Percentiles rank a stretch among this genome's conserved stretches.
These are phyloP conservation scores for Patella ulyssiponensis DNA, from an alignment of 2,888 invertebrate genomes.

Conservation along the genomic window DNA sequence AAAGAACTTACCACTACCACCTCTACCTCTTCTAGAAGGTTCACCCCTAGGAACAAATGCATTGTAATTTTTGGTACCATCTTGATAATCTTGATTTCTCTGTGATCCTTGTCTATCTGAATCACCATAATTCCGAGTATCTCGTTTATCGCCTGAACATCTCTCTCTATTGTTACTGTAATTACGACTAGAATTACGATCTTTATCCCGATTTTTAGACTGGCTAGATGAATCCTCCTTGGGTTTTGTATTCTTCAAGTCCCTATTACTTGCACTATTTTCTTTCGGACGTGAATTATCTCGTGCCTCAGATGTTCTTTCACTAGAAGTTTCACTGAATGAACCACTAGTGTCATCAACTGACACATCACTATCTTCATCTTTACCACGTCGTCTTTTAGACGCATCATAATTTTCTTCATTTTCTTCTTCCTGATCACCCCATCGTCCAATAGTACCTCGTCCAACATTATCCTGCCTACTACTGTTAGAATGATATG, in stretches of 20 bases:
- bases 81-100: slow-evolving; percentile 26
- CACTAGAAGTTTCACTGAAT: slow-evolving; percentile 61
- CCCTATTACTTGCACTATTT: slow-evolving; percentile 29
- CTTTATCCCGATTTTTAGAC: slow-evolving; percentile 27
- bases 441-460: slow-evolving; percentile 29
- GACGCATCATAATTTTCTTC: slow-evolving; percentile 42
- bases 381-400: slow-evolving; percentile 50
- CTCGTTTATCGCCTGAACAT: slow-evolving; percentile 29
- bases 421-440: slow-evolving; percentile 27
- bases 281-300: slow-evolving; percentile 34
- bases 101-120: slow-evolving; percentile 26
- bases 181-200: slow-evolving; percentile 35
- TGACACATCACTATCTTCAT: slow-evolving; percentile 60
- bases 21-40: slow-evolving; percentile 87
- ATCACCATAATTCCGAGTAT: slow-evolving; percentile 34
- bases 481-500: slow-evolving; percentile 20
- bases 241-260: slow-evolving; percentile 30
- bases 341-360: slow-evolving; percentile 67
- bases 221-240: slow-evolving; percentile 22
- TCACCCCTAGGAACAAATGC: slow-evolving; percentile 86
- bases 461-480: slow-evolving; percentile 21
- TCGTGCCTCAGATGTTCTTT: slow-evolving; percentile 45
- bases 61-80: slow-evolving; percentile 36
- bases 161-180: slow-evolving; percentile 27
- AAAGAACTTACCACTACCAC: slow-evolving; percentile 22